Base-by-base conservation (phyloP, 2,113 vertebrate genomes). In the Ochotona curzoniae region DNA sequence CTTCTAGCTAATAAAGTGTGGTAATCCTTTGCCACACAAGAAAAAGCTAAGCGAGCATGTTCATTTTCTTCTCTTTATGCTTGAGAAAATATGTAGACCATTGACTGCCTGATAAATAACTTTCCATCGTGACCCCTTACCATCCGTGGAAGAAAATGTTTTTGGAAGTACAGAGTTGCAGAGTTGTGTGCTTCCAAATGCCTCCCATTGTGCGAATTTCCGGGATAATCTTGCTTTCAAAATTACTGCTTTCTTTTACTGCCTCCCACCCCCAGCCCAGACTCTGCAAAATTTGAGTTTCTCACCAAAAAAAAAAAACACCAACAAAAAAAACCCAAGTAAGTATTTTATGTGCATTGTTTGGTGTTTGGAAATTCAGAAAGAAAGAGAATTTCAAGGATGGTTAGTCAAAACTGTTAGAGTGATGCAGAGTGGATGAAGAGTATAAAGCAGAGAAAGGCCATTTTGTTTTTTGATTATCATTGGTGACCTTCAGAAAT, bases 371-470 rank as follows among this genome's bases (percentile, higher is more conserved):
- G 75, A 82, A 92, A 90, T 10, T 92, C 8, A 66, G 74, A 78
- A 83, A 61, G 35, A 87, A 96, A 96, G 60, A 87, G 57, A 81
- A 96, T 90, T 94, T 96, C 78, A 92, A 80, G 73, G 63, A 83
- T 95, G 63, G 30, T 9, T 94, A 74, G 57, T 93, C 32, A 87
- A 93, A 93, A 87, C 82, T 88, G 69, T 90, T 91, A 95, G 91
- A 93, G 64, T 54, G 64, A 14, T 83, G 21, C 25, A 79, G 17
- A 91, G 70, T 73, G 17, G 57, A 47, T 89, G 69, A 87, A 88
- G 90, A 92, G 9, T 63, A 78, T 49, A 8, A 26, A 67, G 30
- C 25, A 38, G 21, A 89, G 28, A 74, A 76, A 81, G 30, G 7
- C 47, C 49, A 63, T 95, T 96, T 75, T 66, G 61, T 81, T 67